Conservation (phyloP, 2,888 invertebrate species). For the Drosophila conformis region DNA sequence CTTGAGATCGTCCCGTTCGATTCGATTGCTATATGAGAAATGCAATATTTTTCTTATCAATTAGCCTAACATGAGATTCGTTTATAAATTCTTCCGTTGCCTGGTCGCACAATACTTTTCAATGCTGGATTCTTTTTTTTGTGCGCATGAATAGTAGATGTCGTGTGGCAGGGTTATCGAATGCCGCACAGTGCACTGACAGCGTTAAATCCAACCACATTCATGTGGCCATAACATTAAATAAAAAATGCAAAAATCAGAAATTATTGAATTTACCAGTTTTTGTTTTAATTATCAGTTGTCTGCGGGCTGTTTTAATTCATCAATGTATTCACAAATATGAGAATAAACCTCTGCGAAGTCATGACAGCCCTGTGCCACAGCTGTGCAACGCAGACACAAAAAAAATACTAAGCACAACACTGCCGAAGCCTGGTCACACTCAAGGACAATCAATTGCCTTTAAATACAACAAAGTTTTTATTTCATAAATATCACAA, state of each 20-base stretch:
- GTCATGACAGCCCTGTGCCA: constrained; percentile 47
- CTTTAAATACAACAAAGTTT: constrained; percentile 38
- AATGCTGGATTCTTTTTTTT: constrained; percentile 39
- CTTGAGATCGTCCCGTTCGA: constrained; percentile 10
- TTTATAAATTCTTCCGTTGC: constrained; percentile 54
- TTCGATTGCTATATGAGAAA: constrained; percentile 28
- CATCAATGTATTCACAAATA: constrained; percentile 31
- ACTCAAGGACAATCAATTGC: not conserved
- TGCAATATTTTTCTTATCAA: constrained; percentile 33
- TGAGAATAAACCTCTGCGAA: not conserved
- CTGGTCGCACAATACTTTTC: constrained; percentile 38
- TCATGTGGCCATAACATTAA: too few species aligned
- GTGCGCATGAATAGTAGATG: constrained; percentile 66
- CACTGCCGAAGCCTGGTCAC: constrained; percentile 32
- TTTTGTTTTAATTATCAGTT: not conserved
- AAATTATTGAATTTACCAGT: not conserved
- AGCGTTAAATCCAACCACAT: not conserved
- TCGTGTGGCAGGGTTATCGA: constrained; percentile 51
- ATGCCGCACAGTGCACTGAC: not conserved
- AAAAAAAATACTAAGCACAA: constrained; percentile 20
- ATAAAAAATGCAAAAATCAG: not conserved
- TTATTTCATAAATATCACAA: constrained; percentile 70
- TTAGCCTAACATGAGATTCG: constrained; percentile 64
- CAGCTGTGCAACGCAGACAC: constrained; percentile 45
- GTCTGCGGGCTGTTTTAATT: constrained; percentile 31